Evolutionary conservation across 2,113 vertebrate genomes (phyloP).

Genomic region (Rousettus leschenaultii): DNA sequence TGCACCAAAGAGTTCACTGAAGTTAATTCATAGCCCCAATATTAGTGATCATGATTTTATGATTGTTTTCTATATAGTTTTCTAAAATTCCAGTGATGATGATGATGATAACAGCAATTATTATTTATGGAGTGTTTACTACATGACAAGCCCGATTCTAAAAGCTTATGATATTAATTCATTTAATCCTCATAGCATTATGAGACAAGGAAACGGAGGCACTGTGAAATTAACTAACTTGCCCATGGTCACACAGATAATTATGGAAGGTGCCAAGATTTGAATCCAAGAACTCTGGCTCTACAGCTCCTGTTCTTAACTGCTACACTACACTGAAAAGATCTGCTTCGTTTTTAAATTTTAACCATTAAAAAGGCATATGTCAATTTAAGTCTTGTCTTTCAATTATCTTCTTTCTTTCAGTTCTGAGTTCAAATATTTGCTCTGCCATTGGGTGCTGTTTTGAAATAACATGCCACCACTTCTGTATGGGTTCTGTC

Average conservation of each 20-base stretch:
- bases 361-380: not conserved
- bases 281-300: not conserved
- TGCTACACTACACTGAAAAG: not conserved
- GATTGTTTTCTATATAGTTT: not conserved
- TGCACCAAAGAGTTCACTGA: not conserved
- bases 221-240: not conserved
- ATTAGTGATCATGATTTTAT: not conserved
- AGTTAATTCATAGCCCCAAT: not conserved
- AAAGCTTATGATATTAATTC: not conserved
- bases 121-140: not conserved
- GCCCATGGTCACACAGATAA: not conserved
- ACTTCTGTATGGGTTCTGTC: not conserved
- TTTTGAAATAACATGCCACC: not conserved
- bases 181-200: conserved; percentile 4
- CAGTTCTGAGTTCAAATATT: not conserved
- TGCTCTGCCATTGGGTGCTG: not conserved
- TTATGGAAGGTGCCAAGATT: not conserved
- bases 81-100: conserved; percentile 20
- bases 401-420: not conserved
- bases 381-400: not conserved
- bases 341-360: not conserved
- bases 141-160: not conserved
- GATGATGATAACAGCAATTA: not conserved
- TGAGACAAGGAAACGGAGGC: not conserved
- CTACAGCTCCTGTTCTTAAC: not conserved